phyloP scores from a whole-genome alignment of 30 jellyfish, hydroid and myxozoan genomes.

The Clytia hemisphaerica region DNA sequence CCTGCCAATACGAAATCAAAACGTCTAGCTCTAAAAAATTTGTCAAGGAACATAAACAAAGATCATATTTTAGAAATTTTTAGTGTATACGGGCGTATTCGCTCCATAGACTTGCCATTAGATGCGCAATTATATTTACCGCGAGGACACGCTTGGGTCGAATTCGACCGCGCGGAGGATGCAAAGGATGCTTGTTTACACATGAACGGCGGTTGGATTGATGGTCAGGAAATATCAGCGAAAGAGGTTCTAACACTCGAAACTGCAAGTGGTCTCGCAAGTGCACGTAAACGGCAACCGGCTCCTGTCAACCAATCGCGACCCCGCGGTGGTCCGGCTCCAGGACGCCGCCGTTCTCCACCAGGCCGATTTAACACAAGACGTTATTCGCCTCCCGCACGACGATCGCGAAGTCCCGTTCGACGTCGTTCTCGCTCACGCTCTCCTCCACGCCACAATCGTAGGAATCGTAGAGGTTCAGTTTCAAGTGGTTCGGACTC shows the following conservation, averaged over 20 bases:
- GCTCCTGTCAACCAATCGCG: slow-evolving; percentile 19
- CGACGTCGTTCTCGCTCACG: slow-evolving; percentile 27
- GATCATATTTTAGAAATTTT: slow-evolving; percentile 88
- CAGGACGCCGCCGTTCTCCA: slow-evolving; percentile 67
- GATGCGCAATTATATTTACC: slow-evolving; percentile 61
- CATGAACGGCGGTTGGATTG: slow-evolving; percentile 99
- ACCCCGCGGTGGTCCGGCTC: slow-evolving; percentile 17
- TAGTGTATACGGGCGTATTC: slow-evolving; percentile 83
- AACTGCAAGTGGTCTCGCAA: too few species aligned
- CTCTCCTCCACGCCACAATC: slow-evolving; percentile 40
- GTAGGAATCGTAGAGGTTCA: slow-evolving; percentile 72
- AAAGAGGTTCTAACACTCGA: slow-evolving; percentile 67
- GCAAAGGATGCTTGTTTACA: slow-evolving; percentile 89
- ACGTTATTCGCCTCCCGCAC: slow-evolving; percentile 40
- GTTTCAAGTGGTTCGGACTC: slow-evolving; percentile 60
- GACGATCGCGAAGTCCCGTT: slow-evolving; percentile 66
- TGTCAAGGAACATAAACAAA: slow-evolving; percentile 85
- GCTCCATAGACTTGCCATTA: slow-evolving; percentile 81
- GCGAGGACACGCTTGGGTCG: slow-evolving; percentile 89
- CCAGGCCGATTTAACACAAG: slow-evolving; percentile 54
- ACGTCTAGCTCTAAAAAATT: slow-evolving; percentile 75
- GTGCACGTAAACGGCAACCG: too few species aligned
- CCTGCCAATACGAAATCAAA: slow-evolving; percentile 52
- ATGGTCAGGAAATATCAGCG: slow-evolving; percentile 92
- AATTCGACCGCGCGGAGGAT: slow-evolving; percentile 60